Percentiles rank a stretch among this genome's conserved stretches.
phyloP scores from a whole-genome alignment of 2,888 invertebrate genomes.

The Miltochrista miniata region DNA sequence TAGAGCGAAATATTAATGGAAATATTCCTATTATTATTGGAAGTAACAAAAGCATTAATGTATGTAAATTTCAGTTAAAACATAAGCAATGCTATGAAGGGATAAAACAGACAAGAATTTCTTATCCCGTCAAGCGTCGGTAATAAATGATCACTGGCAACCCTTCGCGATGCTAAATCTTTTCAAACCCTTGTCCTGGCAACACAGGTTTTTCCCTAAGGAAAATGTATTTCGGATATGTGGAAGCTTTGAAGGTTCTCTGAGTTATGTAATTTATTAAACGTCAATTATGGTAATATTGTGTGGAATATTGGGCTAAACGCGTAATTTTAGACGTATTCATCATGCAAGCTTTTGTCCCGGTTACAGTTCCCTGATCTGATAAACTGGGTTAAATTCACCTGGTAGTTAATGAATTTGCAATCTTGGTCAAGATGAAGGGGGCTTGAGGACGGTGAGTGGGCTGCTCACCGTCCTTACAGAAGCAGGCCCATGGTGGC shows the following conservation, averaged over 20 bases:
- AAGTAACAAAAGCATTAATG: conserved; percentile 11
- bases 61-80: conserved; percentile 30
- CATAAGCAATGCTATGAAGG: conserved; percentile 45
- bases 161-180: conserved; percentile 56
- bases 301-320: neutral
- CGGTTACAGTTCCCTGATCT: too few species aligned
- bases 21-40: conserved; percentile 12
- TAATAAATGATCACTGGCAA: conserved; percentile 67
- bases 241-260: conserved; percentile 22
- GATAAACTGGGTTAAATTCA: too few species aligned
- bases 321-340: too few species aligned
- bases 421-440: too few species aligned
- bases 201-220: conserved; percentile 44
- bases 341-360: too few species aligned
- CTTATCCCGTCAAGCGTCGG: conserved; percentile 63
- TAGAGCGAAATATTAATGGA: too few species aligned
- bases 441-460: too few species aligned
- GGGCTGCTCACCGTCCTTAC: too few species aligned
- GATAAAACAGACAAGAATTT: conserved; percentile 58
- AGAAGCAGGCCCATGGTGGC: too few species aligned
- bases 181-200: conserved; percentile 57
- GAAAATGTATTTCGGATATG: conserved; percentile 49
- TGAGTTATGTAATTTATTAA: conserved; percentile 31
- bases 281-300: conserved; percentile 3
- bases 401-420: too few species aligned